A percentile compares a stretch with the other conserved stretches of the same genome.
Conservation (phyloP, 2,113 vertebrate species). For the Rutilus rutilus region DNA sequence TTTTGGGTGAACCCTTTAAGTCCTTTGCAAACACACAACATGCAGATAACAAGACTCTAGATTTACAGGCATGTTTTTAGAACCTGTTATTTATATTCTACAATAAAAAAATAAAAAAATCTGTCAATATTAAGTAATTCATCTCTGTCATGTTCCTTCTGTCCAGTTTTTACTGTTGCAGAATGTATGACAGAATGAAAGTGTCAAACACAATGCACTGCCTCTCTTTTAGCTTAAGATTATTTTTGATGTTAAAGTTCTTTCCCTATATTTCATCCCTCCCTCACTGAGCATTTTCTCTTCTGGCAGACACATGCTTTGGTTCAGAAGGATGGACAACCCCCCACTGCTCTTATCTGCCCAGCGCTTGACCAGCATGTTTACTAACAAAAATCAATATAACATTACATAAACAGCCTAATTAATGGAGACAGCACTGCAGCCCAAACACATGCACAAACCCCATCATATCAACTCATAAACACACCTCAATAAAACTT, state of each 20-base stretch:
- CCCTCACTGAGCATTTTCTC: neutral
- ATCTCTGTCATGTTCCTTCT: neutral
- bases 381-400: constrained; percentile 58
- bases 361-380: constrained; percentile 24
- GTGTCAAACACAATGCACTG: neutral
- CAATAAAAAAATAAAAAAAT: neutral
- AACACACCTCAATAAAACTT: constrained; percentile 4
- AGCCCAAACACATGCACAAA: constrained; percentile 31
- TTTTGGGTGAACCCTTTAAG: too few relatives aligned
- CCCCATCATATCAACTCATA: constrained; percentile 24
- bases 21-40: neutral
- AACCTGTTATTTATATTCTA: neutral
- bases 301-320: neutral
- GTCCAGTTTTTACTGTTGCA: neutral
- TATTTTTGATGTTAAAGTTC: neutral
- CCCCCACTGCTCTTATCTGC: constrained; percentile 15
- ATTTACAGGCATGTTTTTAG: neutral
- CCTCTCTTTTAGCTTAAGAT: neutral
- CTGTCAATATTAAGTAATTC: neutral
- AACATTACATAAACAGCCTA: constrained; percentile 55
- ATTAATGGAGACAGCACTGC: constrained; percentile 47
- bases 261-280: neutral
- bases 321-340: constrained; percentile 1
- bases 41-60: neutral
- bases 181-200: neutral